These are phyloP conservation scores for Cettia cetti DNA, from an alignment of 2,113 vertebrate genomes.

Conservation along the genomic window DNA sequence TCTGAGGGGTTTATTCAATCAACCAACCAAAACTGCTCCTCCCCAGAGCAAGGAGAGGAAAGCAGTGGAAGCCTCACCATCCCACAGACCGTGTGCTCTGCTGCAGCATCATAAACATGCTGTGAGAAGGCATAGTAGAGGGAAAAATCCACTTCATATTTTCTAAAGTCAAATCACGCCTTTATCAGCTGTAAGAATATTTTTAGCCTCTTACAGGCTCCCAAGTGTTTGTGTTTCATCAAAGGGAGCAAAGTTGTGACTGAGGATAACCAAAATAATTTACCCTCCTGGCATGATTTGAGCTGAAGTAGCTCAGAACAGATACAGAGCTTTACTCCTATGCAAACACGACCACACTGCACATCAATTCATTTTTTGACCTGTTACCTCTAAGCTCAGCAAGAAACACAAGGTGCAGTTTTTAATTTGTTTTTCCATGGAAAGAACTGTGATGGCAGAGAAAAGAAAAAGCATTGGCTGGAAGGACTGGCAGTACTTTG, in stretches of 20 bases:
- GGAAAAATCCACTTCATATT: background rate
- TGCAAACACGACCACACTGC: fast-evolving
- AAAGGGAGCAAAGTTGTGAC: background rate
- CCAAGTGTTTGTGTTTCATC: background rate
- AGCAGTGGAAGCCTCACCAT: background rate
- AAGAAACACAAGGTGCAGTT: background rate
- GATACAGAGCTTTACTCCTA: background rate
- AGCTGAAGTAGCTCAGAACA: background rate
- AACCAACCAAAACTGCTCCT: background rate
- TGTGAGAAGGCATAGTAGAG: background rate
- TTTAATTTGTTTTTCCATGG: background rate
- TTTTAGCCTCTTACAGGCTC: background rate
- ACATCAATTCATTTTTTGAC: background rate
- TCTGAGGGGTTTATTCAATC: background rate
- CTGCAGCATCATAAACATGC: background rate
- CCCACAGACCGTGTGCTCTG: fast-evolving
- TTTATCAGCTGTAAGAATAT: background rate
- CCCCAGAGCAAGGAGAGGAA: background rate
- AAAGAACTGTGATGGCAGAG: background rate
- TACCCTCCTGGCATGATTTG: fast-evolving
- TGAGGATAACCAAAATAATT: background rate
- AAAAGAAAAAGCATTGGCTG: background rate
- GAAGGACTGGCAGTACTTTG: background rate
- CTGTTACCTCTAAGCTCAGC: background rate
- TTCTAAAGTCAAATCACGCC: background rate